Conservation (phyloP, 2,113 vertebrate genomes). For the Triplophysa dalaica region DNA sequence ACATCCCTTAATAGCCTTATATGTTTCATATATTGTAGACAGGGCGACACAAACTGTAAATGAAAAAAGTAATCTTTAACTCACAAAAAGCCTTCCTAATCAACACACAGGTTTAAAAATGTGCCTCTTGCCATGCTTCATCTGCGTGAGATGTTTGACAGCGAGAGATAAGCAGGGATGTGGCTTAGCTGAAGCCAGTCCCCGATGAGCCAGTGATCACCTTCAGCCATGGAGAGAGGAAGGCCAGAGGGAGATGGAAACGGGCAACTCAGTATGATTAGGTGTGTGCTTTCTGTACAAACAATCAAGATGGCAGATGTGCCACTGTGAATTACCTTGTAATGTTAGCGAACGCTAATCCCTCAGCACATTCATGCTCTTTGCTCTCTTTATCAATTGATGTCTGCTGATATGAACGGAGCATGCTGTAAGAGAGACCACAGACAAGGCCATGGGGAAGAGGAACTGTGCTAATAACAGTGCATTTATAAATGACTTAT, state of each 20-base stretch:
- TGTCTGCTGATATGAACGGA: constrained; percentile 36
- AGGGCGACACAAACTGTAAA: neutral
- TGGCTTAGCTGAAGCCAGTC: constrained; percentile 40
- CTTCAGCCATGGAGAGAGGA: constrained; percentile 38
- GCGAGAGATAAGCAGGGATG: constrained; percentile 41
- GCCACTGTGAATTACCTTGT: constrained; percentile 49
- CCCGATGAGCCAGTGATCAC: constrained; percentile 43
- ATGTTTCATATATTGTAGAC: too few species aligned
- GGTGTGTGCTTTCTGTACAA: constrained; percentile 37
- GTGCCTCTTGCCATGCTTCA: constrained; percentile 12
- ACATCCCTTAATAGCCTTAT: neutral
- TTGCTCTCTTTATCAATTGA: constrained; percentile 32
- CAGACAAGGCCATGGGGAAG: neutral
- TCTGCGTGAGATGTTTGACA: constrained; percentile 41
- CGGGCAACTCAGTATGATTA: constrained; percentile 35
- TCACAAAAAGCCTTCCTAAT: constrained; percentile 23
- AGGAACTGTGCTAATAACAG: constrained; percentile 16
- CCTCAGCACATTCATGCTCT: constrained; percentile 34
- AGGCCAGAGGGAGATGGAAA: constrained; percentile 22
- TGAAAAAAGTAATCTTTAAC: neutral
- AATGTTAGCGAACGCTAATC: constrained; percentile 44
- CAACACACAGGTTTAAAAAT: constrained; percentile 10
- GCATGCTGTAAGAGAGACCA: constrained; percentile 40
- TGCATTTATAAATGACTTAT: neutral
- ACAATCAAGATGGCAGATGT: constrained; percentile 55